Conservation (phyloP, 2,113 vertebrate species). For the Forbesichthys papilliferus region DNA sequence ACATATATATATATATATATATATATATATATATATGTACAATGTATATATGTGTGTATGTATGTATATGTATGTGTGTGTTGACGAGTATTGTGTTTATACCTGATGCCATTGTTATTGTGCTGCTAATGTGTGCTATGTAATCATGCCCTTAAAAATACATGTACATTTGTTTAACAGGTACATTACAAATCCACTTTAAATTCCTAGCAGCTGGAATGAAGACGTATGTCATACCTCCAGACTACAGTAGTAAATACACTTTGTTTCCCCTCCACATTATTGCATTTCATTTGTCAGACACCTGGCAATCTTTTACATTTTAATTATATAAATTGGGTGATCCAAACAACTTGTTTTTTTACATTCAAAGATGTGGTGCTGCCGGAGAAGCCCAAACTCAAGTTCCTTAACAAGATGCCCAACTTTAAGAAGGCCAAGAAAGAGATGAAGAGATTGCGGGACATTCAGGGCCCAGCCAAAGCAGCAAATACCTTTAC, state of each 20-base stretch:
- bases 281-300: neutral
- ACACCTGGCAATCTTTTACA: neutral
- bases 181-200: constrained; percentile 44
- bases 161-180: constrained; percentile 43
- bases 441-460: constrained; percentile 81
- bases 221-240: constrained; percentile 78
- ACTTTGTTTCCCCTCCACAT: neutral
- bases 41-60: neutral
- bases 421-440: constrained; percentile 83
- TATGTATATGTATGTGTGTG: neutral
- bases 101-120: no score
- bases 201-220: constrained; percentile 76
- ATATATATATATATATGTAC: neutral
- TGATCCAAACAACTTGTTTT: rapidly evolving
- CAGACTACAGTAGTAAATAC: constrained; percentile 82
- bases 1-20: neutral
- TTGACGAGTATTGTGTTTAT: no score
- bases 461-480: constrained; percentile 87
- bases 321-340: neutral
- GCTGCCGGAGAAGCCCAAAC: constrained; percentile 84
- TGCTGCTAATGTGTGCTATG: neutral
- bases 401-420: constrained; percentile 87
- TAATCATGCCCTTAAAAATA: neutral
- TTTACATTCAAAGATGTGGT: constrained; percentile 74
- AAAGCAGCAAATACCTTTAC: constrained; percentile 75